Percentiles rank a stretch among this genome's conserved stretches.
Evolutionary conservation across 2,113 vertebrate genomes (phyloP).

Genomic region (Mystacornis crossleyi): DNA sequence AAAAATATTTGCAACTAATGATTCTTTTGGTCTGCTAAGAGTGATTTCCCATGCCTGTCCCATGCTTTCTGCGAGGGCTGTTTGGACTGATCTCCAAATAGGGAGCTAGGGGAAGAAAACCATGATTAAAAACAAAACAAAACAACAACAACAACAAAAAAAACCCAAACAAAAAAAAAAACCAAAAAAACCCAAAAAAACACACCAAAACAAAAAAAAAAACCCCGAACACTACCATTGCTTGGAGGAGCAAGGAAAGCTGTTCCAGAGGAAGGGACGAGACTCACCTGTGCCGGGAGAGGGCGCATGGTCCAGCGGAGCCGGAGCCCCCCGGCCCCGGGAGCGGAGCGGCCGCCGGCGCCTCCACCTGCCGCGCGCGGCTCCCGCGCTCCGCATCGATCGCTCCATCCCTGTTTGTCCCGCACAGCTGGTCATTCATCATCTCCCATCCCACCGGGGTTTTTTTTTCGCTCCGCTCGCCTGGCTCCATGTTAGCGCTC

Average conservation of each 20-base stretch:
- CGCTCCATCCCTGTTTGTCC: not conserved
- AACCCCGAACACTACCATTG: accelerated
- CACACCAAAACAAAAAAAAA: too few species aligned
- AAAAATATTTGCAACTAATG: not conserved
- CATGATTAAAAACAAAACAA: not conserved
- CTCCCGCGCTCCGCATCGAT: accelerated
- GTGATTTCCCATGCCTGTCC: not conserved
- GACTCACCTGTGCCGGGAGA: not conserved
- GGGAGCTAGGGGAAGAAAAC: accelerated
- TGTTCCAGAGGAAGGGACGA: not conserved
- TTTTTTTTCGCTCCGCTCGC: not conserved
- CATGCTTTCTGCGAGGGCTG: not conserved
- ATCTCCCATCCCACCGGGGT: not conserved
- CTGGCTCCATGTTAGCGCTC: not conserved
- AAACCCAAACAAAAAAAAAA: not conserved
- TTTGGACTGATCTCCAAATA: not conserved
- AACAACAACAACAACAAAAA: too few species aligned
- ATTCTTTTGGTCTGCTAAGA: not conserved
- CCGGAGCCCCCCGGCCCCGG: not conserved
- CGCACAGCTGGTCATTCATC: not conserved
- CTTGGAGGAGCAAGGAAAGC: not conserved
- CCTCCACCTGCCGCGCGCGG: not conserved
- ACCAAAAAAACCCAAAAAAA: not conserved
- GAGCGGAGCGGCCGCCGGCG: not conserved
- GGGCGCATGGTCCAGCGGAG: not conserved